These are phyloP conservation scores for Drosophila vallismaia DNA, from an alignment of 2,888 invertebrate genomes.

Conservation along the genomic window DNA sequence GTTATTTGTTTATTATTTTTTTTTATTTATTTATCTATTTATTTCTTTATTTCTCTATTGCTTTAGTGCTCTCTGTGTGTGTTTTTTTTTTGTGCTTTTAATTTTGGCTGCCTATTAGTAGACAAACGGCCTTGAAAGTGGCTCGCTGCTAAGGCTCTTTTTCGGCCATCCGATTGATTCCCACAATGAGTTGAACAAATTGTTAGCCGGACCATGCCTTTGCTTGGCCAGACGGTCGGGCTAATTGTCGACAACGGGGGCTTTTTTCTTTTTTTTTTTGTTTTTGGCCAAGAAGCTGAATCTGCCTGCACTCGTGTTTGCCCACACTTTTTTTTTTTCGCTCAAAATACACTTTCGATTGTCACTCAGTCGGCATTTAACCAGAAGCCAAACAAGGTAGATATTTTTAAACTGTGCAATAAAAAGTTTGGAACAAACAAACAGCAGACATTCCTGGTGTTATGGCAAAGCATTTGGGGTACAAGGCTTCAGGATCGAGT, in stretches of 20 bases:
- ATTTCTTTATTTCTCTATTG: conserved; percentile 4
- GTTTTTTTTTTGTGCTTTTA: conserved; percentile 22
- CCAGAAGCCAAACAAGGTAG: too few species aligned
- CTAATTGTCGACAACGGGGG: conserved; percentile 15
- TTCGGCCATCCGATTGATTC: conserved; percentile 26
- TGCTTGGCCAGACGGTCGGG: conserved; percentile 21
- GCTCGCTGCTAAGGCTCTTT: background rate
- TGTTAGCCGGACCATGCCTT: conserved; percentile 16
- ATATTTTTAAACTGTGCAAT: too few species aligned
- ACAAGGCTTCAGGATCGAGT: background rate
- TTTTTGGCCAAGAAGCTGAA: background rate
- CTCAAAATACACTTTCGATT: too few species aligned
- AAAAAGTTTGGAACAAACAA: too few species aligned
- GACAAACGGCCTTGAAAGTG: conserved; percentile 28
- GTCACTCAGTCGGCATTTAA: too few species aligned
- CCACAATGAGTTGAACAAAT: conserved; percentile 39
- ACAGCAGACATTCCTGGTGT: too few species aligned
- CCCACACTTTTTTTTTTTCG: background rate
- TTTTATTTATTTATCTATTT: background rate
- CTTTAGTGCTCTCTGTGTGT: conserved; percentile 5
- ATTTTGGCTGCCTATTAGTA: conserved; percentile 14
- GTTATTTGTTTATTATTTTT: conserved; percentile 5
- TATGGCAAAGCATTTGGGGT: background rate
- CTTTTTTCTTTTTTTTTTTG: background rate
- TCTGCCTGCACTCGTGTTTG: background rate